Evolutionary conservation across 2,888 invertebrate genomes (phyloP), one percentile per base, ranked within the genome.

Genomic region (Acanthococcus lagerstroemiae): DNA sequence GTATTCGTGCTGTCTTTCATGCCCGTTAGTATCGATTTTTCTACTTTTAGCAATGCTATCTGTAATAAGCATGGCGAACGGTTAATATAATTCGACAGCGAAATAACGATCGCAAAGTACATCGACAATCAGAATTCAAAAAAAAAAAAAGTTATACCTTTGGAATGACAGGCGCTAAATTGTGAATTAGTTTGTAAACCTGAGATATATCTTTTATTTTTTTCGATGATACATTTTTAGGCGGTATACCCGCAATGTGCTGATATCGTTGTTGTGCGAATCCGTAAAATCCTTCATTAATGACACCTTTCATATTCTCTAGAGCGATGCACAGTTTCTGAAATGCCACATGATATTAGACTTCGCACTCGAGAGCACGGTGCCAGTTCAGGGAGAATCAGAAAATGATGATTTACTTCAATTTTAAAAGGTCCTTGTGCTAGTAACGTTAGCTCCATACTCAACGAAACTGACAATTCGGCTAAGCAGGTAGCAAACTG

Each of bases 381-480:
- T n/a, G n/a, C n/a, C n/a, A n/a, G n/a, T n/a, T n/a, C n/a, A n/a
- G n/a, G n/a, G n/a, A n/a, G n/a, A n/a, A n/a, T n/a, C n/a, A n/a
- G n/a, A n/a, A n/a, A n/a, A n/a, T n/a, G n/a, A 48, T 9, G 48
- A 46, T 19, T 21, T 57, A 66, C 89, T 81, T 90, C 89, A 48
- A 90, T 85, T 70, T 88, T 87, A n/a, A 90, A 77, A n/a, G 89
- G 88, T 3, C 87, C 88, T 72, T 88, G 87, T 5, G 88, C 89
- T 70, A 86, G 84, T 9, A 91, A 79, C 1, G 86, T 86, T 0
- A 88, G 87, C 75, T 90, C 90, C 68, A 88, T 77, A 1, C 85
- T 80, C 45, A 90, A 80, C 58, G 85, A 85, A 72, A 88, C 88
- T 55, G 83, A 83, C 1, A 87, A 80, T 74, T 89, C 87, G 0